phyloP scores from a whole-genome alignment of 2,888 invertebrate species.

The Nasonovia ribisnigri region DNA sequence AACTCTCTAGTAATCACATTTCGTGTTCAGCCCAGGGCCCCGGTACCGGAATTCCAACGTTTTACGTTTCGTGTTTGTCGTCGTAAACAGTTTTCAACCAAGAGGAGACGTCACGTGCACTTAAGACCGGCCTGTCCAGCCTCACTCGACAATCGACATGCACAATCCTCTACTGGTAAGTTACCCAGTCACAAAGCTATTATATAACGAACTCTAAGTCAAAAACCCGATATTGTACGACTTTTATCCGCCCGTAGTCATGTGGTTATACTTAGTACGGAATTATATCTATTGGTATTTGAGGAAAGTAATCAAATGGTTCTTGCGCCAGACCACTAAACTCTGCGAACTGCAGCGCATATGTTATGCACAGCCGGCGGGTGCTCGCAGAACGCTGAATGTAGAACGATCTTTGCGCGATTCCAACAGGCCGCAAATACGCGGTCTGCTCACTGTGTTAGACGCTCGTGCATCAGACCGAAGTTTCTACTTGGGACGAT shows the following conservation, averaged over 20 bases:
- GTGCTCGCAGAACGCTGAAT: constrained; percentile 79
- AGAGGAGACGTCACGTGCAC: not conserved
- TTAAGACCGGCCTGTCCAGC: constrained; percentile 13
- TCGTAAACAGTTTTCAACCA: not conserved
- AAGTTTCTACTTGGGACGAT: constrained; percentile 77
- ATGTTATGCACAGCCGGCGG: constrained; percentile 85
- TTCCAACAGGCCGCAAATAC: constrained; percentile 79
- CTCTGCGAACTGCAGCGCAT: constrained; percentile 93
- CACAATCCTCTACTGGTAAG: constrained; percentile 41
- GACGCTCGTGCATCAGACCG: constrained; percentile 74
- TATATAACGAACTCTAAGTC: constrained; percentile 33
- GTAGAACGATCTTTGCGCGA: constrained; percentile 83
- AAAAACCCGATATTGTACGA: constrained; percentile 30
- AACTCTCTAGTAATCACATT: not conserved
- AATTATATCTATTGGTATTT: constrained; percentile 76
- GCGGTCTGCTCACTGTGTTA: constrained; percentile 77
- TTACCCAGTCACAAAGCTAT: constrained; percentile 49
- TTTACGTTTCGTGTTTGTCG: not conserved
- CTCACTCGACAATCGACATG: constrained; percentile 28
- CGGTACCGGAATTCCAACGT: constrained; percentile 10
- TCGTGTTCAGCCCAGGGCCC: not conserved
- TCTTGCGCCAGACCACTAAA: constrained; percentile 85
- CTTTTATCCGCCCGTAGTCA: constrained; percentile 38
- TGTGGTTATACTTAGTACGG: constrained; percentile 68
- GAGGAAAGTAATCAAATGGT: constrained; percentile 91